Percentiles rank a stretch among this genome's conserved stretches.
These are phyloP conservation scores for Lucilia cuprina DNA, from an alignment of 1,140 invertebrate genomes.

Conservation along the genomic window DNA sequence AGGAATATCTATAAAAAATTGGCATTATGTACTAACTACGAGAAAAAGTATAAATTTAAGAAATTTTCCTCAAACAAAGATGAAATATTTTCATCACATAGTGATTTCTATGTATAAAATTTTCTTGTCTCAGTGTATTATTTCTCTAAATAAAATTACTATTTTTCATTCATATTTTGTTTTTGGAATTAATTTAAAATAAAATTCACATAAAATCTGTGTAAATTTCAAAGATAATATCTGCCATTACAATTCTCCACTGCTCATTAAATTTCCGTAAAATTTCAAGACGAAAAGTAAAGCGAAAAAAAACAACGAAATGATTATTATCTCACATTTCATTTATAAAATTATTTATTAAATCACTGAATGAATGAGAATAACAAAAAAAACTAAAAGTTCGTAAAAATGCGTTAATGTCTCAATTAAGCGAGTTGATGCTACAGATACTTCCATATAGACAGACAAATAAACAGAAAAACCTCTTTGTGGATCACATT, in stretches of 20 bases:
- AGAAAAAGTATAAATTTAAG: too few species aligned
- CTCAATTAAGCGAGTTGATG: neutral
- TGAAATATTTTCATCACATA: too few species aligned
- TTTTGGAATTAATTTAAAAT: neutral
- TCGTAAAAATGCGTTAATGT: neutral
- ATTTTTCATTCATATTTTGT: too few species aligned
- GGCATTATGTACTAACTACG: too few species aligned
- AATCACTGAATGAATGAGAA: neutral
- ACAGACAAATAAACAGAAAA: neutral
- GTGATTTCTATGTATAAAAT: too few species aligned
- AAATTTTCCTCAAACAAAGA: too few species aligned
- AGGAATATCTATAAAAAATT: too few species aligned
- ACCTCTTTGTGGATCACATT: neutral
- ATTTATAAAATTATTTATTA: conserved; percentile 7
- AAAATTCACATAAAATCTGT: neutral
- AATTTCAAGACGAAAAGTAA: too few species aligned
- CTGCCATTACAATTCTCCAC: neutral
- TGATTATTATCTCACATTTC: neutral
- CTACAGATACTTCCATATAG: neutral
- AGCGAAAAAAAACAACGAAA: neutral
- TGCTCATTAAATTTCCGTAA: neutral
- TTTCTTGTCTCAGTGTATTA: too few species aligned
- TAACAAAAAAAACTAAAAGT: neutral
- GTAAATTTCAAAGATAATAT: neutral
- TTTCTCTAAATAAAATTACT: too few species aligned